Percentiles rank a stretch among this genome's conserved stretches.
phyloP scores from a whole-genome alignment of 2,113 vertebrate genomes.

The Crotophaga sulcirostris region DNA sequence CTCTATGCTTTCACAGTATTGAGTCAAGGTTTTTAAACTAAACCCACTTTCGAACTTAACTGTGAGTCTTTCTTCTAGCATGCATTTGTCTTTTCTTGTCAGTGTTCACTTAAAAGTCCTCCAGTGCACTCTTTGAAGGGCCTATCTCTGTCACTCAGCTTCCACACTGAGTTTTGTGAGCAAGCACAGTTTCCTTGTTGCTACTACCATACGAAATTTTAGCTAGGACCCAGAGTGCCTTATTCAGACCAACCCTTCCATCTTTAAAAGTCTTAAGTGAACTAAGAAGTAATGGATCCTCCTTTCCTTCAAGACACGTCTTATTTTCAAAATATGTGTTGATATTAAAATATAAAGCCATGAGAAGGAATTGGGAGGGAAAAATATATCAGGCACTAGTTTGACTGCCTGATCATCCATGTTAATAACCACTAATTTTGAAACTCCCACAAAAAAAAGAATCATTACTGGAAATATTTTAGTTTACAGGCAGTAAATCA shows the following conservation, averaged over 20 bases:
- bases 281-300: not conserved
- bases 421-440: not conserved
- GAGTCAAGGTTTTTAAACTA: not conserved
- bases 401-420: not conserved
- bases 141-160: not conserved
- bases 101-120: not conserved
- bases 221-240: not conserved
- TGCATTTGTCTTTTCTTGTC: not conserved
- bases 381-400: not conserved
- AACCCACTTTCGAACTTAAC: not conserved
- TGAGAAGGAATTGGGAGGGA: not conserved
- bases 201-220: not conserved
- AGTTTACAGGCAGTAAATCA: not conserved
- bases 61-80: not conserved
- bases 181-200: not conserved
- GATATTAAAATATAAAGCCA: not conserved
- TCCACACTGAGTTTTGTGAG: accelerated
- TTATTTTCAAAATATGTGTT: not conserved
- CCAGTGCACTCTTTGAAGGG: not conserved
- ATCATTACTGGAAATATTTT: not conserved
- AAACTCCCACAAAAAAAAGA: not conserved
- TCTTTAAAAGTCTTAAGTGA: not conserved
- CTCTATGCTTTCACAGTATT: not conserved
- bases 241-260: not conserved
- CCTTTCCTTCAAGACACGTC: not conserved